phyloP scores from a whole-genome alignment of 2,113 vertebrate species.

The Eretmochelys imbricata region DNA sequence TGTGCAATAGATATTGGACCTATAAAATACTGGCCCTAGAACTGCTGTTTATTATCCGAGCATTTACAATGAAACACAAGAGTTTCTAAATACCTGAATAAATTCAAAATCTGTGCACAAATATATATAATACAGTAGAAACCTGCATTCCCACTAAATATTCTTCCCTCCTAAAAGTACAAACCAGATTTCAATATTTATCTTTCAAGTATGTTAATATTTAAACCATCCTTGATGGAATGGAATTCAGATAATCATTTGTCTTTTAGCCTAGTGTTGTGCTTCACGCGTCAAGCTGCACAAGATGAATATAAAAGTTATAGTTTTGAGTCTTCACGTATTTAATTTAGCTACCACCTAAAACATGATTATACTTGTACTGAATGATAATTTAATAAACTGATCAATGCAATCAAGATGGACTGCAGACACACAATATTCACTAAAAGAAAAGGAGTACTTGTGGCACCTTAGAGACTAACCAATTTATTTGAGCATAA shows the following conservation, averaged over 20 bases:
- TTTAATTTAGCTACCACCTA: neutral
- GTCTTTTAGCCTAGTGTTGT: neutral
- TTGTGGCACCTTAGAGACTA: too few species aligned
- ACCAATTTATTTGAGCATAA: too few species aligned
- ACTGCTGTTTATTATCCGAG: neutral
- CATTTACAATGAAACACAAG: neutral
- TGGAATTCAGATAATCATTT: neutral
- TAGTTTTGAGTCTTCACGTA: neutral
- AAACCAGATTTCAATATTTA: fast-evolving
- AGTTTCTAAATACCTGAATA: neutral
- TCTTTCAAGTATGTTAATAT: neutral
- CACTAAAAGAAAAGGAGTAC: neutral
- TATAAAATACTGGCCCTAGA: neutral
- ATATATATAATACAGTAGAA: neutral
- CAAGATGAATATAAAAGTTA: neutral
- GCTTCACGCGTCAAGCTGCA: neutral
- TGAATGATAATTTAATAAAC: neutral
- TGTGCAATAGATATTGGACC: neutral
- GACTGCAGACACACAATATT: neutral
- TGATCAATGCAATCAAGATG: neutral
- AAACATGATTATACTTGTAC: neutral
- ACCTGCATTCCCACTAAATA: neutral
- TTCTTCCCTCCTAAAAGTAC: neutral
- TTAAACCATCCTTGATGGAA: neutral
- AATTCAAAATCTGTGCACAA: neutral